Percentiles rank a stretch among this genome's conserved stretches.
These are phyloP conservation scores for Plestiodon gilberti DNA, from an alignment of 2,113 vertebrate genomes.

Conservation along the genomic window DNA sequence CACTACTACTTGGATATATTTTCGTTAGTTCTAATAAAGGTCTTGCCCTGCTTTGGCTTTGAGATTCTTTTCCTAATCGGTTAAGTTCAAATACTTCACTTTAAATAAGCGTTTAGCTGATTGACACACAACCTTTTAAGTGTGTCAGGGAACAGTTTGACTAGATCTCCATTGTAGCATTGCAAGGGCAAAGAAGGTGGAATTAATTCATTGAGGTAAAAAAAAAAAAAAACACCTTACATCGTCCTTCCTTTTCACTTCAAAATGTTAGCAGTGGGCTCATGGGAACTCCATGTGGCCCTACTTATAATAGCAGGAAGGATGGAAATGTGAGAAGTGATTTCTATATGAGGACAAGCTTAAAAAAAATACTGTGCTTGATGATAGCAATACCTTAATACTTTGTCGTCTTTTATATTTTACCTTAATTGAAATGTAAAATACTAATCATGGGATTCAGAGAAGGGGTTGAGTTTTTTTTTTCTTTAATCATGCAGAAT, in stretches of 20 bases:
- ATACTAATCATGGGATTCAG: slow-evolving; percentile 7
- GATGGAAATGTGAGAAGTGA: not conserved
- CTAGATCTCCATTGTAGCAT: not conserved
- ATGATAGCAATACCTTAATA: not conserved
- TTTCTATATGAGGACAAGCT: not conserved
- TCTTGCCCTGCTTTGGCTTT: too few species aligned
- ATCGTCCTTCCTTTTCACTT: not conserved
- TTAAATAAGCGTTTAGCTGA: not conserved
- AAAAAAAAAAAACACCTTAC: not conserved
- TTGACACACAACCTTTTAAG: not conserved
- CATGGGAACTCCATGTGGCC: not conserved
- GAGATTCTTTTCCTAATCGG: not conserved
- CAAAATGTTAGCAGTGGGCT: not conserved
- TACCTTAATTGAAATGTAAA: slow-evolving; percentile 1
- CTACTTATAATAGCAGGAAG: not conserved
- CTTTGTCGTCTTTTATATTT: slow-evolving; percentile 1
- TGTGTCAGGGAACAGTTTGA: not conserved
- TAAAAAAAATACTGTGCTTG: not conserved
- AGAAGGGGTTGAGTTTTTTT: not conserved
- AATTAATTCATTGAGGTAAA: not conserved
- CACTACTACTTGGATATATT: too few species aligned
- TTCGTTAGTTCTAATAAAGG: too few species aligned
- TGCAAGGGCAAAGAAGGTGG: not conserved
- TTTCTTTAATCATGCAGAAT: not conserved
- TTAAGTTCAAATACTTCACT: not conserved